Evolutionary conservation across 1,140 invertebrate genomes (phyloP), one percentile per base, ranked within the genome.

Genomic region (Bilobella aurantiaca): DNA sequence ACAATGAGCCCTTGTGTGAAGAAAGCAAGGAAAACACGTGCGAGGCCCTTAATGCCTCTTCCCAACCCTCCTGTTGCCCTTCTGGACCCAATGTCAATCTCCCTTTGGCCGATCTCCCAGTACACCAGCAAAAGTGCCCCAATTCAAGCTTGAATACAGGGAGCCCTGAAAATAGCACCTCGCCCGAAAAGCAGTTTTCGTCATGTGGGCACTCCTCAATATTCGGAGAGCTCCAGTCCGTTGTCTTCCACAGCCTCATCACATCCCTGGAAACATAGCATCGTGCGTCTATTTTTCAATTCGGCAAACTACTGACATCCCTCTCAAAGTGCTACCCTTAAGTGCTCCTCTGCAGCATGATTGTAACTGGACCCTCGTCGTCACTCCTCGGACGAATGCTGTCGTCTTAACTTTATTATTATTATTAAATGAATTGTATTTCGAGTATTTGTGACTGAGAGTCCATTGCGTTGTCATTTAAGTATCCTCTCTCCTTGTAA

Each of bases 131-230:
- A 53, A 53, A 53, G 49, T 53, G 49, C 21, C 49, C 49, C 14
- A 53, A 53, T 23, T 8, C 49, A 53, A 23, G 14, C 30, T 32
- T 3, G 25, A 25, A 58, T 57, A 37, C 25, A 34, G 71, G 46
- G 59, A 69, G 32, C 56, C 63, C 30, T 64, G 65, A 57, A 64
- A 62, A 65, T 63, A 68, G 63, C 56, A 73, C 34, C 66, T 64
- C 65, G 49, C 69, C 49, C 5, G 49, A 53, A 53, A 53, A 53
- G 23, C 71, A 74, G 62, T 73, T 73, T 61, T 81, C 77, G 62
- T 81, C 80, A 47, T 83, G 84, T 71, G 85, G 85, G 46, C 85
- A 86, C 69, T 79, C 84, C 63, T 84, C 85, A 37, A 85, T 86
- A 72, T 80, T 83, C 77, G 82, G 84, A 73, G 85, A 86, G 69